These are phyloP conservation scores for Rambutsinella grinnellia DNA, from an alignment of 2,888 invertebrate genomes.

Conservation along the genomic window DNA sequence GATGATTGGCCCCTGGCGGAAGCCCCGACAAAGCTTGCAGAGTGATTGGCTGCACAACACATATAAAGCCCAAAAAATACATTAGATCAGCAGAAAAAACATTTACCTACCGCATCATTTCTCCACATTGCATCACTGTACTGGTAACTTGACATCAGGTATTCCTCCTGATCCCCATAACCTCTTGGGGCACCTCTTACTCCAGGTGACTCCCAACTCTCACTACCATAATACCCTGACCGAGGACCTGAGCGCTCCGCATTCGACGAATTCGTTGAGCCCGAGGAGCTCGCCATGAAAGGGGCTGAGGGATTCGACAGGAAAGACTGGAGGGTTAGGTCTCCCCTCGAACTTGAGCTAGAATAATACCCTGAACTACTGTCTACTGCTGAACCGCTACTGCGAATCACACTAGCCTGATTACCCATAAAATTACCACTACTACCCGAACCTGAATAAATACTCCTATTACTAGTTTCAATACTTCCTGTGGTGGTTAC, in stretches of 20 bases:
- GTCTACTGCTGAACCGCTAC: conserved; percentile 12
- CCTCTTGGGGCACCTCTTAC: conserved; percentile 19
- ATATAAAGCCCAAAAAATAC: conserved; percentile 66
- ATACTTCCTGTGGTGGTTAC: conserved; percentile 14
- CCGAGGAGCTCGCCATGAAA: conserved; percentile 31
- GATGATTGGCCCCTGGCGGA: conserved; percentile 81
- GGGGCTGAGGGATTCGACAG: conserved; percentile 42
- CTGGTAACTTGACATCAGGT: conserved; percentile 52
- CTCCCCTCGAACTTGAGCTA: conserved; percentile 7
- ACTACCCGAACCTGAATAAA: background rate
- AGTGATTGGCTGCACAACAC: conserved; percentile 79
- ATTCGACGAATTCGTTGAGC: conserved; percentile 17
- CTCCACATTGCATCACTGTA: conserved; percentile 62
- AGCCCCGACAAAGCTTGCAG: conserved; percentile 88
- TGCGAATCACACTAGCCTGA: conserved; percentile 40
- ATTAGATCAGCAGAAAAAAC: conserved; percentile 58
- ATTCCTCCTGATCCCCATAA: conserved; percentile 33
- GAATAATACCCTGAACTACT: conserved; percentile 10
- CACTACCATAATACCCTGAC: conserved; percentile 32
- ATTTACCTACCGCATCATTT: conserved; percentile 65
- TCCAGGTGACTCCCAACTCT: conserved; percentile 9
- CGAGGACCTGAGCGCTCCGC: conserved; percentile 33
- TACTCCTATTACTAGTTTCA: conserved; percentile 10
- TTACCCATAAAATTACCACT: conserved; percentile 12
- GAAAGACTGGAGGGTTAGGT: conserved; percentile 36